Conservation (phyloP, 2,113 vertebrate species). For the human (Homo sapiens) region GRCh38 chr2:26777501-26778000, state of each 20-base stretch:
- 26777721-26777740: neutral
- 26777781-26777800: neutral
- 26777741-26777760: too few species aligned
- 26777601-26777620: neutral
- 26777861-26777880: neutral
- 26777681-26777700: neutral
- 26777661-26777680: neutral
- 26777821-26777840: neutral
- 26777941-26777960: neutral
- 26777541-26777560: neutral
- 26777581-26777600: neutral
- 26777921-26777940: neutral
- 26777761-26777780: neutral
- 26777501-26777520: neutral
- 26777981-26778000: fast-evolving
- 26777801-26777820: neutral
- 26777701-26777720: neutral
- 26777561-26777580: neutral
- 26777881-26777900: neutral
- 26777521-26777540: neutral
- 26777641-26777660: neutral
- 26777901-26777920: neutral
- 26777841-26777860: neutral
- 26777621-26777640: neutral
- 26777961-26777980: neutral